Evolutionary conservation across 2,888 invertebrate species (phyloP).

Genomic region (Drosophila suboccidentalis): DNA sequence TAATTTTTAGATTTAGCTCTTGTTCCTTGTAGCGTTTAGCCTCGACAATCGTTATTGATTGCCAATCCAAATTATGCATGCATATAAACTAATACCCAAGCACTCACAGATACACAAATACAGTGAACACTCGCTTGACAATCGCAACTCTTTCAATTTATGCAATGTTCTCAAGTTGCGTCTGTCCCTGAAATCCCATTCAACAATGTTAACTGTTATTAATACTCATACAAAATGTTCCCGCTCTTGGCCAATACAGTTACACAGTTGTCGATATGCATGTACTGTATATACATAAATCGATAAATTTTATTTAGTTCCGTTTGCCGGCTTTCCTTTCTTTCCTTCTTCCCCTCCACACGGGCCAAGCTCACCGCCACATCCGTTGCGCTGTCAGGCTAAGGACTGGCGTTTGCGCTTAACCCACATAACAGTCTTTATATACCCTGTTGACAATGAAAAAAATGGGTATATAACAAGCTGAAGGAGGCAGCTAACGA

Average conservation of each 20-base stretch:
- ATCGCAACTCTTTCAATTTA: conserved; percentile 41
- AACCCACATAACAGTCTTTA: conserved; percentile 59
- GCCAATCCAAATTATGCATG: conserved; percentile 60
- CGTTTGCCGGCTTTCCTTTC: conserved; percentile 40
- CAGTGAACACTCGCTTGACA: neutral
- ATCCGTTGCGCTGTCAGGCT: conserved; percentile 36
- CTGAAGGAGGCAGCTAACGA: too few relatives aligned
- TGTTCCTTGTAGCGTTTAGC: conserved; percentile 16
- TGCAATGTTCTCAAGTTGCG: conserved; percentile 36
- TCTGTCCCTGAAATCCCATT: neutral
- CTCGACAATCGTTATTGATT: conserved; percentile 49
- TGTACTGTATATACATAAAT: conserved; percentile 45
- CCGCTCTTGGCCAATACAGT: neutral
- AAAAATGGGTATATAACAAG: neutral
- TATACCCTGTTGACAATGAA: neutral
- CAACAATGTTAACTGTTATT: conserved; percentile 50
- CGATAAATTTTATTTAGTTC: conserved; percentile 75
- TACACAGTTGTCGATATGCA: conserved; percentile 13
- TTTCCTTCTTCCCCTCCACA: neutral
- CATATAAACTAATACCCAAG: conserved; percentile 31
- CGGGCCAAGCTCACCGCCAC: neutral
- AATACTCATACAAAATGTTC: conserved; percentile 40
- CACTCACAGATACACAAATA: conserved; percentile 32
- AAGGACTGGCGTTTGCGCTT: conserved; percentile 69
- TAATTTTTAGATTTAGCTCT: conserved; percentile 19